phyloP scores from a whole-genome alignment of 2,797 vertebrate genomes.

The Sebastes minor region DNA sequence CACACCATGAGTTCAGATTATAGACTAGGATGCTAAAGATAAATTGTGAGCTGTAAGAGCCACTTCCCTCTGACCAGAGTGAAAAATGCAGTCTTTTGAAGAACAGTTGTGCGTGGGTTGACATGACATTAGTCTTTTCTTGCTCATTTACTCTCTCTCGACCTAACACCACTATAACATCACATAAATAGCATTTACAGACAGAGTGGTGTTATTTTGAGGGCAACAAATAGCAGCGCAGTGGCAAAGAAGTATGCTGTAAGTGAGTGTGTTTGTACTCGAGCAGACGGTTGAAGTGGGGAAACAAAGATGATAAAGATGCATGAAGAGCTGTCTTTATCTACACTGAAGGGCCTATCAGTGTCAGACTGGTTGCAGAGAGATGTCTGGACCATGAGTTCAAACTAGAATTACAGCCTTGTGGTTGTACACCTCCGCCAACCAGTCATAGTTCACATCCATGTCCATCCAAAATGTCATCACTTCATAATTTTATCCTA shows the following conservation, averaged over 20 bases:
- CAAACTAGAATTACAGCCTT: too few relatives aligned
- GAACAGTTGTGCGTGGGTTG: constrained; percentile 23
- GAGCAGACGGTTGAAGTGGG: neutral
- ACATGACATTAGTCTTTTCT: constrained; percentile 35
- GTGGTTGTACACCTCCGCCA: neutral
- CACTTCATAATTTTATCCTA: neutral
- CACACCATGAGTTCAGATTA: neutral
- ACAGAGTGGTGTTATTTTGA: neutral
- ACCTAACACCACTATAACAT: neutral
- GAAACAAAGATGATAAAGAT: constrained; percentile 11
- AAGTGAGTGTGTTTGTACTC: neutral
- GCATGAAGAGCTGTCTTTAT: constrained; percentile 1
- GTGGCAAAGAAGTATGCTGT: neutral
- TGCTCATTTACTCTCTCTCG: constrained; percentile 34
- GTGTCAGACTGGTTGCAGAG: neutral
- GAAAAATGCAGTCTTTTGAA: constrained; percentile 32
- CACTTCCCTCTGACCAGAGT: constrained; percentile 14
- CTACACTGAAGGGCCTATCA: neutral
- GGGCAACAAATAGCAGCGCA: neutral
- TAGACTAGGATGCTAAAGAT: constrained; percentile 12
- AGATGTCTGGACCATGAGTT: neutral
- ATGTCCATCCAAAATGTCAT: neutral
- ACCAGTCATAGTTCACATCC: neutral
- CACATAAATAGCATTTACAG: neutral
- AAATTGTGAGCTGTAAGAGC: constrained; percentile 11